Conservation (phyloP, 1,140 invertebrate species). For the Bombus waltoni region DNA sequence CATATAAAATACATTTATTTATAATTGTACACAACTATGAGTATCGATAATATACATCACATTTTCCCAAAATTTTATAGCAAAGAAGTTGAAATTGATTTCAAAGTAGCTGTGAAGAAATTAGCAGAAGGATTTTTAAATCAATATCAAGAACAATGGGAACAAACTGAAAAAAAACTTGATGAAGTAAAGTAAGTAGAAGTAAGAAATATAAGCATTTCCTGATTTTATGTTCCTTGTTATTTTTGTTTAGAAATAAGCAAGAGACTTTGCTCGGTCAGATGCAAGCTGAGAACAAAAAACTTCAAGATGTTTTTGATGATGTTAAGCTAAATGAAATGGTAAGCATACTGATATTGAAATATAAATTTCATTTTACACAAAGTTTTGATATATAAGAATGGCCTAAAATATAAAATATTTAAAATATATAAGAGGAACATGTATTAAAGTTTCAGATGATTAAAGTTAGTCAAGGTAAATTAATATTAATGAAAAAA, state of each 20-base stretch:
- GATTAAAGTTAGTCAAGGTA: slow-evolving; percentile 77
- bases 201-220: slow-evolving; percentile 9
- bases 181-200: slow-evolving; percentile 77
- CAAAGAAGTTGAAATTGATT: slow-evolving; percentile 58
- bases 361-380: neutral
- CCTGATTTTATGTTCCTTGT: slow-evolving; percentile 19
- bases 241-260: slow-evolving; percentile 72
- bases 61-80: slow-evolving; percentile 61
- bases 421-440: slow-evolving; percentile 9
- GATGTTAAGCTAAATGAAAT: slow-evolving; percentile 77
- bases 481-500: slow-evolving; percentile 76
- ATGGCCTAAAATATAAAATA: slow-evolving; percentile 4
- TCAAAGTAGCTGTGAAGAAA: slow-evolving; percentile 71
- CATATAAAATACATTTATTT: neutral
- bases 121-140: slow-evolving; percentile 74
- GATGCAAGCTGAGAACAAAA: slow-evolving; percentile 79
- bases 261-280: slow-evolving; percentile 76
- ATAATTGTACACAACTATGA: neutral
- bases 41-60: neutral
- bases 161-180: slow-evolving; percentile 76
- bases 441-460: slow-evolving; percentile 67
- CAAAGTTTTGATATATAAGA: slow-evolving; percentile 8
- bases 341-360: slow-evolving; percentile 63
- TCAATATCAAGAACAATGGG: slow-evolving; percentile 74
- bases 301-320: slow-evolving; percentile 74